These are phyloP conservation scores for Tromatobia lineatoria DNA, from an alignment of 2,888 invertebrate species.

Conservation along the genomic window DNA sequence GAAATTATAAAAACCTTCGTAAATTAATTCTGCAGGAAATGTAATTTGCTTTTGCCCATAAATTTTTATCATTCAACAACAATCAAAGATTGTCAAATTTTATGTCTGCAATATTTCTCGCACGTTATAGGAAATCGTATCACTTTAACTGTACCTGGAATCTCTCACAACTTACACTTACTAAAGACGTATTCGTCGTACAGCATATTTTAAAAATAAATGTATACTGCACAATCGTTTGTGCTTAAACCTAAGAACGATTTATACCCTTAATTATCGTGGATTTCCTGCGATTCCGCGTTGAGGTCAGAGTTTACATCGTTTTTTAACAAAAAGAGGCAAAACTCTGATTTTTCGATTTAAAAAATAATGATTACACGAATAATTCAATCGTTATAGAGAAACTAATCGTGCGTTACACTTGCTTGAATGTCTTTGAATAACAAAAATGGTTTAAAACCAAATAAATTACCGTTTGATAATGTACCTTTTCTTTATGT, in stretches of 20 bases:
- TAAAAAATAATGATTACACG: neutral
- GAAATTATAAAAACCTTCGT: neutral
- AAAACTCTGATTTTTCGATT: slow-evolving; percentile 10
- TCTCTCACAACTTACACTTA: slow-evolving; percentile 20
- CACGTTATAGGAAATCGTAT: neutral
- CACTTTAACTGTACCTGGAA: slow-evolving; percentile 41
- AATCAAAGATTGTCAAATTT: neutral
- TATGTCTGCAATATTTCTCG: neutral
- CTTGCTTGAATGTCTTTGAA: slow-evolving; percentile 41
- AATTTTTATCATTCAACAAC: neutral
- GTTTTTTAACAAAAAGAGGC: slow-evolving; percentile 41
- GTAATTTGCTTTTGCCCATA: neutral
- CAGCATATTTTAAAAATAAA: neutral
- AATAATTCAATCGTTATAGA: slow-evolving; percentile 7
- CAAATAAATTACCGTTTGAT: slow-evolving; percentile 58
- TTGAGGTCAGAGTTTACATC: slow-evolving; percentile 29
- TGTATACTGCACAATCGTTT: slow-evolving; percentile 8
- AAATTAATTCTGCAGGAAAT: neutral
- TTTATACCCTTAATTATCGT: slow-evolving; percentile 21
- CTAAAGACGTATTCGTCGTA: neutral
- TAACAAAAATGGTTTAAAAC: slow-evolving; percentile 39
- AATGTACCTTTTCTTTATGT: slow-evolving; percentile 77
- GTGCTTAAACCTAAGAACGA: neutral
- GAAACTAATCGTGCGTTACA: slow-evolving; percentile 57
- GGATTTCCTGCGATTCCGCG: neutral